These are phyloP conservation scores for Petrolisthes manimaculis DNA, from an alignment of 2,888 invertebrate species.

Conservation along the genomic window DNA sequence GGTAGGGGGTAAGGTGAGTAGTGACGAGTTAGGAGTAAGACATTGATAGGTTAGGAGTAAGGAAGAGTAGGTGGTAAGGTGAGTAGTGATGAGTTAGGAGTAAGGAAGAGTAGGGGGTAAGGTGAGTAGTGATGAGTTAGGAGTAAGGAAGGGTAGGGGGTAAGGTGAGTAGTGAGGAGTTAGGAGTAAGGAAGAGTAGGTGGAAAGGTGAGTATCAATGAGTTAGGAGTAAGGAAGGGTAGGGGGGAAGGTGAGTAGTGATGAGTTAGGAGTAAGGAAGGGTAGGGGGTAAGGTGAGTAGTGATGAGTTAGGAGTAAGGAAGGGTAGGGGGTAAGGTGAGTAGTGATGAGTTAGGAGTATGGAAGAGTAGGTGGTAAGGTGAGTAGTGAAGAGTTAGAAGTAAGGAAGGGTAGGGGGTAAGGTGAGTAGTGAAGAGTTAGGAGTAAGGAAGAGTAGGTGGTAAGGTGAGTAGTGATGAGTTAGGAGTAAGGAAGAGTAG, in stretches of 20 bases:
- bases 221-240: neutral
- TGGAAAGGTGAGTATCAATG: slow-evolving; percentile 36
- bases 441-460: neutral
- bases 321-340: too few relatives aligned
- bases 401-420: neutral
- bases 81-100: slow-evolving; percentile 65
- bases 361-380: neutral
- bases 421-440: neutral
- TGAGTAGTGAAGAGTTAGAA: neutral
- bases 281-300: neutral
- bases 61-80: slow-evolving; percentile 63
- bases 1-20: too few relatives aligned
- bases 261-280: neutral
- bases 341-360: neutral
- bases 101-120: slow-evolving; percentile 62
- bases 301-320: neutral
- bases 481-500: neutral
- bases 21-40: too few relatives aligned
- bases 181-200: slow-evolving; percentile 66
- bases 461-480: neutral
- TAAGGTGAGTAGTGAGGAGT: slow-evolving; percentile 60
- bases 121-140: slow-evolving; percentile 65
- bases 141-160: slow-evolving; percentile 65
- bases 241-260: neutral
- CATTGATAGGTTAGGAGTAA: slow-evolving; percentile 64